Base-by-base conservation (phyloP, 2,888 invertebrate species). In the Caenorhabditis drosophilae region DNA sequence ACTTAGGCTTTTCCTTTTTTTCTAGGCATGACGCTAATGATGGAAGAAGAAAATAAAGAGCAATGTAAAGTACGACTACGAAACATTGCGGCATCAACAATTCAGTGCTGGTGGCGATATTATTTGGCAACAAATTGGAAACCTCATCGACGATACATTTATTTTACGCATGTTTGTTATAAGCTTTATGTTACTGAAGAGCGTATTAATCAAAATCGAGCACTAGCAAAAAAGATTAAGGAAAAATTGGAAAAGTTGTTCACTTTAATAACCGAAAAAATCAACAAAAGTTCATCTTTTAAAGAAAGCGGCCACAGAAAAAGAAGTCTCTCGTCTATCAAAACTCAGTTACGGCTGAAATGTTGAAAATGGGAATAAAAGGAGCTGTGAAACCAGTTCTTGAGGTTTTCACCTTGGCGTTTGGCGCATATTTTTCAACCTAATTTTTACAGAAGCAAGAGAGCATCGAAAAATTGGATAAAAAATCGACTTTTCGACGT, bases 41-140 rank as follows among this genome's bases (percentile, higher is more conserved):
- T 79, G 63, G 74, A 78, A 41, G 75, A 80, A 34, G 76, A 77
- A 35, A 69, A 72, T 34, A 75, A 77, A 42, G 54, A 68, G 26
- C 64, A 78, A 47, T 60, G 75, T 38, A 60, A 75, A 35, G 62
- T 51, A 12, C 64, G 71, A 41, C 56, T 78, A 22, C 59, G 76
- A 48, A 70, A 76, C 48, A 41, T 75, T 20, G 76, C 79, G 0
- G 79, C 79, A 2, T 67, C 67, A 4, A 52, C 74, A n/a, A 78
- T 79, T 46, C 79, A 79, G 45, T 61, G 63, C 25, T 79, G 79
- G 79, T 70, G 56, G 53, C 51, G 70, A 41, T 70, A 67, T 55
- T 63, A 70, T 34, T 40, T 62, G 2, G 66, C 70, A 7, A 70
- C 66, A 11, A 52, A 60, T 42, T 63, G 68, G 64, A 56, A 58